These are phyloP conservation scores for Anagyrus pseudococci DNA, from an alignment of 2,888 invertebrate genomes.

Conservation along the genomic window DNA sequence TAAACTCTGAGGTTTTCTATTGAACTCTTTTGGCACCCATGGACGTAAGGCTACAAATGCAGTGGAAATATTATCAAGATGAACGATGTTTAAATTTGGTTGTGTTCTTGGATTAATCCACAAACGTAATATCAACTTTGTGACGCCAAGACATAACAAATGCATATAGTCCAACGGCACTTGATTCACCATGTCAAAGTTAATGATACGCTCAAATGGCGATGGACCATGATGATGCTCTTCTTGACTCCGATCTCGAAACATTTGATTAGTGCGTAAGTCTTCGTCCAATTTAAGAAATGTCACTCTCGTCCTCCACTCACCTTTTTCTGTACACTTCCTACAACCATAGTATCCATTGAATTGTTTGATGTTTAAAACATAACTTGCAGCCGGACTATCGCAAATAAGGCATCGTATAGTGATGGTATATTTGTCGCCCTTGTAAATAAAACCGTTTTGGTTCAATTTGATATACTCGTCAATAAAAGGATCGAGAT, in stretches of 20 bases:
- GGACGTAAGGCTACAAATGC: background rate
- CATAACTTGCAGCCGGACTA: background rate
- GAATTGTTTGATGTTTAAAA: background rate
- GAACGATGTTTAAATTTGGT: background rate
- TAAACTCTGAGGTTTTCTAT: background rate
- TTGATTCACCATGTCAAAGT: background rate
- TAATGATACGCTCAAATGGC: background rate
- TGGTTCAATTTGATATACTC: background rate
- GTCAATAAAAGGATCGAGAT: background rate
- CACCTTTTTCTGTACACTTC: background rate
- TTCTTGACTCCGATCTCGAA: background rate
- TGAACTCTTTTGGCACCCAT: background rate
- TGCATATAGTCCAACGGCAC: background rate
- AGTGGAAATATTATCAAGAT: background rate
- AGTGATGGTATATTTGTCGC: background rate
- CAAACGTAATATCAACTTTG: background rate
- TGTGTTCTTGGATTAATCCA: background rate
- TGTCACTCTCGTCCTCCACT: background rate
- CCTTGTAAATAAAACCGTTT: background rate
- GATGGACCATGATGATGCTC: slow-evolving; percentile 1
- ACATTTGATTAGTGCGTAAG: background rate
- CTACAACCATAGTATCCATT: background rate
- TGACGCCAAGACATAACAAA: background rate
- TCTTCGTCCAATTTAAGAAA: background rate
- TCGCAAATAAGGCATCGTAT: background rate